A percentile compares a stretch with the other conserved stretches of the same genome.
Evolutionary conservation across 2,888 invertebrate genomes (phyloP).

Genomic region (Cactoblastis cactorum): DNA sequence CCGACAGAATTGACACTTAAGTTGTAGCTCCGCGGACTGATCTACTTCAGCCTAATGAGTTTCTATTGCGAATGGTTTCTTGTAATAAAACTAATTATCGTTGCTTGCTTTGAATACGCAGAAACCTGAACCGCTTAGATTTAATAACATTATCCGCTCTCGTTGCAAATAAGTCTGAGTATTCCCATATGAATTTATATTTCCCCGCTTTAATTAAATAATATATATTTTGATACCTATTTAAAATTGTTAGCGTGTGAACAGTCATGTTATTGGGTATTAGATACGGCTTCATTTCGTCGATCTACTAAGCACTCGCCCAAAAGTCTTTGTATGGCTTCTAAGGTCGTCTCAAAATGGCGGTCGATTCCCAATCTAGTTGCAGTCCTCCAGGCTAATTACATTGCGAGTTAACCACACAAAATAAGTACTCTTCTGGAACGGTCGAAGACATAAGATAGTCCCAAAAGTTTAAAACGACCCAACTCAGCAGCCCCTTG

Average conservation of each 20-base stretch:
- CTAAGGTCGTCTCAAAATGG: slow-evolving; percentile 64
- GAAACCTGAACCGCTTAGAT: slow-evolving; percentile 1
- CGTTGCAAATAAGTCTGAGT: neutral
- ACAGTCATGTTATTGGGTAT: slow-evolving; percentile 37
- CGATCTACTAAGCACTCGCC: slow-evolving; percentile 51
- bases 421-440: slow-evolving; percentile 22
- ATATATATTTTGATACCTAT: slow-evolving; percentile 36
- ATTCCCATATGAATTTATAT: slow-evolving; percentile 11
- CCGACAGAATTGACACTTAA: slow-evolving; percentile 66
- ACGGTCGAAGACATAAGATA: slow-evolving; percentile 22
- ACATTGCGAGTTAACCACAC: slow-evolving; percentile 28
- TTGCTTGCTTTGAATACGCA: slow-evolving; percentile 13
- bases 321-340: slow-evolving; percentile 61
- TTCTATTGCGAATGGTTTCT: slow-evolving; percentile 32
- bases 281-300: slow-evolving; percentile 56
- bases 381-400: slow-evolving; percentile 29
- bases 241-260: slow-evolving; percentile 37
- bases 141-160: slow-evolving; percentile 12
- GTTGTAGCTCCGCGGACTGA: slow-evolving; percentile 51
- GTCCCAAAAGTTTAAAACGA: slow-evolving; percentile 34
- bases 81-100: slow-evolving; percentile 20
- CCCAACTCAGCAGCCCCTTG: slow-evolving; percentile 26
- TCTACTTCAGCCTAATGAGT: slow-evolving; percentile 35
- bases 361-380: slow-evolving; percentile 44
- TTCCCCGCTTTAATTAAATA: slow-evolving; percentile 22